Conservation (phyloP, 1,140 invertebrate species). For the Drosophila chauvacae region DNA sequence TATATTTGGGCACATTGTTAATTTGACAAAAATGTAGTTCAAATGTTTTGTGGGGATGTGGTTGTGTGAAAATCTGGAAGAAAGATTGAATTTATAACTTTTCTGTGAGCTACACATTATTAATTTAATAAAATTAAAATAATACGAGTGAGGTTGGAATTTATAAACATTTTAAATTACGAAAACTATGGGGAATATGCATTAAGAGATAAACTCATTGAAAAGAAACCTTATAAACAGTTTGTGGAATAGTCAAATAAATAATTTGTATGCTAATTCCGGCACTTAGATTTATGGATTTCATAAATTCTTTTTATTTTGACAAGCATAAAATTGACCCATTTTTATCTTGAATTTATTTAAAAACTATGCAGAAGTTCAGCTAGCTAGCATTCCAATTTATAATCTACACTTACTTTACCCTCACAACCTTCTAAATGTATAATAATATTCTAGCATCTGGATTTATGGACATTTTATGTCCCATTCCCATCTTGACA, state of each 20-base stretch:
- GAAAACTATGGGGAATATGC: background rate
- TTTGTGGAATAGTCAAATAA: background rate
- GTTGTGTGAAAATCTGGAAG: background rate
- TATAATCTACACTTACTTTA: too few relatives aligned
- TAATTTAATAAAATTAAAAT: background rate
- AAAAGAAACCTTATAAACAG: too few relatives aligned
- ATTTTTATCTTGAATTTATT: background rate
- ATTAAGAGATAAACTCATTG: too few relatives aligned
- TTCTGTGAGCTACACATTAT: background rate
- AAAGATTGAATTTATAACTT: background rate
- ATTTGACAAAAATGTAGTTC: constrained; percentile 41
- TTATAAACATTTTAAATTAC: background rate
- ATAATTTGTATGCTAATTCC: background rate
- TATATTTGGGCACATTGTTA: constrained; percentile 32
- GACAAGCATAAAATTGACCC: background rate
- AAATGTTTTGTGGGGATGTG: constrained; percentile 5
- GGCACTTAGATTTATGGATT: background rate
- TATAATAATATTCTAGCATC: constrained; percentile 1
- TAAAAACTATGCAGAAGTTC: background rate
- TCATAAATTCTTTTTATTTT: background rate
- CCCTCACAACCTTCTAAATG: background rate
- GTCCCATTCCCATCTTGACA: constrained; percentile 22
- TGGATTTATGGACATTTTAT: constrained; percentile 10
- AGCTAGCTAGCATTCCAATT: background rate
- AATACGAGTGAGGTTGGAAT: too few relatives aligned